A percentile compares a stretch with the other conserved stretches of the same genome.
Evolutionary conservation across 2,888 invertebrate genomes (phyloP).

Genomic region (Rhagophthalmus giganteus): DNA sequence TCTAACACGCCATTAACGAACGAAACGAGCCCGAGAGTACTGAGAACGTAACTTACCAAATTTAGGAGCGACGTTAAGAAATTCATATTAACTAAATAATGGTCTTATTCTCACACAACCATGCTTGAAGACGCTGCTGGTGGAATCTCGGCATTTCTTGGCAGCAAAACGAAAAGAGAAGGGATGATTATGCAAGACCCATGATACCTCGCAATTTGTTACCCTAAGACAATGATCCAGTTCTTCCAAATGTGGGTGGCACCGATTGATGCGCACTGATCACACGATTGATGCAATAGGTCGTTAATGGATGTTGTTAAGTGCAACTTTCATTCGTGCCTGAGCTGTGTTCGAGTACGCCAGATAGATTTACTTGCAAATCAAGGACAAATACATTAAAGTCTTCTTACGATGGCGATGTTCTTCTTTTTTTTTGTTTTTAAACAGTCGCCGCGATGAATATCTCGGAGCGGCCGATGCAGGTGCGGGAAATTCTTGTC

Average conservation of each 20-base stretch:
- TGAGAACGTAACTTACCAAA: conserved; percentile 26
- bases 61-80: conserved; percentile 22
- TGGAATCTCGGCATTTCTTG: conserved; percentile 29
- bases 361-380: conserved; percentile 1
- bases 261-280: conserved; percentile 13
- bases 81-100: conserved; percentile 22
- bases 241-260: conserved; percentile 13
- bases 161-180: conserved; percentile 36
- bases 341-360: background rate
- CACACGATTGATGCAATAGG: conserved; percentile 13
- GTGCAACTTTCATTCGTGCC: conserved; percentile 5
- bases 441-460: too few species aligned
- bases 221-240: conserved; percentile 31
- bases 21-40: too few species aligned
- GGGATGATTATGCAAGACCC: conserved; percentile 39
- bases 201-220: conserved; percentile 36
- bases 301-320: conserved; percentile 9
- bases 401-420: conserved; percentile 19
- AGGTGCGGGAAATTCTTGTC: too few species aligned
- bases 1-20: too few species aligned
- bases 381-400: conserved; percentile 14
- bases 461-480: too few species aligned
- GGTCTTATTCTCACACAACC: conserved; percentile 28
- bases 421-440: too few species aligned
- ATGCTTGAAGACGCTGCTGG: conserved; percentile 15